phyloP scores from a whole-genome alignment of 2,888 invertebrate genomes.

The Acronicta leporina region DNA sequence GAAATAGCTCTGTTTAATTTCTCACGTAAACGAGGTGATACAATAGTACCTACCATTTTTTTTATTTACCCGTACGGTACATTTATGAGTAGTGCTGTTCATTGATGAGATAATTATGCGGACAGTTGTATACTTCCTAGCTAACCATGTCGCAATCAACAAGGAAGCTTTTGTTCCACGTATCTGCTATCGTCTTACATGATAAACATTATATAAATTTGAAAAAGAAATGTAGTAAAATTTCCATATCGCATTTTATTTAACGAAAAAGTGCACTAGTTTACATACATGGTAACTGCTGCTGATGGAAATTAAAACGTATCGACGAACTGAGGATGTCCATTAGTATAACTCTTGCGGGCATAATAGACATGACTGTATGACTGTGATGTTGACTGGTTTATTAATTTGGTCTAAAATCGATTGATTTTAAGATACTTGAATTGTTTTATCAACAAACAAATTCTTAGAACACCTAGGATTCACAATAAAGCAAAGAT shows the following conservation, averaged over 20 bases:
- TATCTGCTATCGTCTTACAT: slow-evolving; percentile 26
- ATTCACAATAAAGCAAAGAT: slow-evolving; percentile 8
- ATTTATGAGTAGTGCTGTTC: slow-evolving; percentile 30
- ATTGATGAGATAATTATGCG: slow-evolving; percentile 53
- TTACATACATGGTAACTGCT: no score
- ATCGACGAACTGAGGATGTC: no score
- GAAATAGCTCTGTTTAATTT: slow-evolving; percentile 36
- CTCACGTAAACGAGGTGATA: slow-evolving; percentile 46
- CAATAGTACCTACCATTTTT: slow-evolving; percentile 29
- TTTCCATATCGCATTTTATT: slow-evolving; percentile 14
- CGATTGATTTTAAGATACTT: background rate
- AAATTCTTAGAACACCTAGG: background rate
- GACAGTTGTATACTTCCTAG: slow-evolving; percentile 25
- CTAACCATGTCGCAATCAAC: slow-evolving; percentile 17
- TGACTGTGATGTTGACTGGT: no score
- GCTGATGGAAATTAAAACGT: no score
- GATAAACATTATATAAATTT: slow-evolving; percentile 46
- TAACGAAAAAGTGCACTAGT: slow-evolving; percentile 20
- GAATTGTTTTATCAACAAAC: background rate
- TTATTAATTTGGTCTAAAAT: background rate
- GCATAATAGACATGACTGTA: no score
- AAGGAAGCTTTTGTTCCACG: slow-evolving; percentile 48
- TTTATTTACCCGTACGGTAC: slow-evolving; percentile 39
- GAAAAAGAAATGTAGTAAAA: slow-evolving; percentile 19
- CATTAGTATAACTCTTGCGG: no score